Evolutionary conservation across 2,888 invertebrate genomes (phyloP).

Genomic region (Scaptomyza parva): DNA sequence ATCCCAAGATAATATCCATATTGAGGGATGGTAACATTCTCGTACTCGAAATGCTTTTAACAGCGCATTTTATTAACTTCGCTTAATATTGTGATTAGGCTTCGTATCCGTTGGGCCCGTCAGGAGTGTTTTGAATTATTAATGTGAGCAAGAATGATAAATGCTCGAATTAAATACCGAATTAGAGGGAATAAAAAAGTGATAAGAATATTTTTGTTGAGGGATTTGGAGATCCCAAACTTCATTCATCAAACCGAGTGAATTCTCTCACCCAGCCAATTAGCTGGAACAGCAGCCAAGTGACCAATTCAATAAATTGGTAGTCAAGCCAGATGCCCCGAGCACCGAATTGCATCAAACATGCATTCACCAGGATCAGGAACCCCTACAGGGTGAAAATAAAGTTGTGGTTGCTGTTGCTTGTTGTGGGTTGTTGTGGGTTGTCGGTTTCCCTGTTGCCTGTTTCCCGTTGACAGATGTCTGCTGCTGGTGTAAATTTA

Average conservation of each 20-base stretch:
- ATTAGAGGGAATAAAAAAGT: constrained; percentile 5
- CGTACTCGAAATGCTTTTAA: constrained; percentile 46
- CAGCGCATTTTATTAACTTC: constrained; percentile 51
- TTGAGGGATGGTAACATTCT: constrained; percentile 11
- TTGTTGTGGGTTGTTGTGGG: constrained; percentile 14
- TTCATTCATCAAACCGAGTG: not conserved
- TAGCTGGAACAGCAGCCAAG: constrained; percentile 25
- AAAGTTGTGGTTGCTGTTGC: constrained; percentile 17
- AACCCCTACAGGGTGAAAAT: constrained; percentile 6
- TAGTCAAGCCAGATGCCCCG: not conserved
- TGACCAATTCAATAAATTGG: constrained; percentile 32
- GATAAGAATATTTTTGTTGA: not conserved
- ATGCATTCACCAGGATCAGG: constrained; percentile 8
- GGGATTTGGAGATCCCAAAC: not conserved
- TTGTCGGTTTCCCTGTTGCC: constrained; percentile 8
- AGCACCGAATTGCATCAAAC: constrained; percentile 10
- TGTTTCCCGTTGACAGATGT: constrained; percentile 7
- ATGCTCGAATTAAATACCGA: not conserved
- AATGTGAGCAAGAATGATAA: constrained; percentile 4
- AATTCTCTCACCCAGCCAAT: constrained; percentile 31
- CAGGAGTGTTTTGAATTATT: constrained; percentile 27
- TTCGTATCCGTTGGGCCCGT: not conserved
- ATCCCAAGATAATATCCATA: constrained; percentile 10
- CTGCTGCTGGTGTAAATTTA: constrained; percentile 40
- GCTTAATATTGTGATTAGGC: constrained; percentile 44